These are phyloP conservation scores for Acanthosepion lycidas DNA, from an alignment of 2,888 invertebrate genomes.

Conservation along the genomic window DNA sequence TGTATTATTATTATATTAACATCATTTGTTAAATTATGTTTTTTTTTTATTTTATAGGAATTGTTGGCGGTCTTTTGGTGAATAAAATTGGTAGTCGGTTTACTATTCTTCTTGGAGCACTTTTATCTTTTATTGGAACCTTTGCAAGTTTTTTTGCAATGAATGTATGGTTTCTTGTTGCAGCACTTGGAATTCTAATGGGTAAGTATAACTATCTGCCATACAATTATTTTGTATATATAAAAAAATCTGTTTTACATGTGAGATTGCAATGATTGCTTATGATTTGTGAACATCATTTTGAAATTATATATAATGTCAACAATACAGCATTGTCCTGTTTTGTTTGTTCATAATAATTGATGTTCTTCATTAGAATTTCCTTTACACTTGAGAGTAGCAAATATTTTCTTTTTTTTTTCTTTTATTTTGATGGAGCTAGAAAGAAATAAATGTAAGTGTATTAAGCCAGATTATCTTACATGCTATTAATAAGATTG, in stretches of 20 bases:
- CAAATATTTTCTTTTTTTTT: too few species aligned
- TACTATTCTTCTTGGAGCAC: neutral
- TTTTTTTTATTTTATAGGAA: neutral
- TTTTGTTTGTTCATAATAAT: too few species aligned
- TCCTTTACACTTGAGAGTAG: too few species aligned
- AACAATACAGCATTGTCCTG: too few species aligned
- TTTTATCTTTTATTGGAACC: constrained; percentile 25
- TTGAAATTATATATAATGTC: neutral
- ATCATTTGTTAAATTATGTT: neutral
- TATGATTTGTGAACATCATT: neutral
- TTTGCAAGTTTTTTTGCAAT: constrained; percentile 6
- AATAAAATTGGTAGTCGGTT: constrained; percentile 33
- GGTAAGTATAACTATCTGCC: neutral
- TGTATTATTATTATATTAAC: neutral
- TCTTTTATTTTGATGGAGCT: too few species aligned
- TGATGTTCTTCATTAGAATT: too few species aligned
- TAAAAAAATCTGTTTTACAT: neutral
- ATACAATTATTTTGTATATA: neutral
- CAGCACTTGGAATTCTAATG: neutral
- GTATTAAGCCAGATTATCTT: too few species aligned
- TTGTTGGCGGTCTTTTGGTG: neutral
- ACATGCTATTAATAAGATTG: too few species aligned
- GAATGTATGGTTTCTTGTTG: neutral
- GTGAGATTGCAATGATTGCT: neutral
- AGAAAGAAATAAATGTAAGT: too few species aligned